Percentiles rank a stretch among this genome's conserved stretches.
Evolutionary conservation across 2,797 vertebrate genomes (phyloP).

Genomic region (Xiphorhynchus erythropygius): DNA sequence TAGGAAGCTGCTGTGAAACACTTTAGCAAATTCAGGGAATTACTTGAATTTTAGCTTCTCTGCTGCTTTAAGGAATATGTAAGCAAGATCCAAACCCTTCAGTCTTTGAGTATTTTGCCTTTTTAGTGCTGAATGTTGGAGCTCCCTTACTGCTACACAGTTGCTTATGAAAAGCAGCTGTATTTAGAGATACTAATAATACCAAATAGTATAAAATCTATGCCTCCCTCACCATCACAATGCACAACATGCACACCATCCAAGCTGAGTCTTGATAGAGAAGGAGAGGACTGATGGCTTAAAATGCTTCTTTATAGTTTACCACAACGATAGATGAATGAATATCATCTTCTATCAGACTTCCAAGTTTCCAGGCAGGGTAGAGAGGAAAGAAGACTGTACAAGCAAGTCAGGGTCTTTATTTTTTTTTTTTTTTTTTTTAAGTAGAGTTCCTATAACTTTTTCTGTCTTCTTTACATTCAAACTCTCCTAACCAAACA

Average conservation of each 20-base stretch:
- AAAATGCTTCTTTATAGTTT: background rate
- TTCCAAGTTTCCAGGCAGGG: background rate
- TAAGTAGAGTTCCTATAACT: background rate
- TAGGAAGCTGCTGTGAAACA: background rate
- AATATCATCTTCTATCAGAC: background rate
- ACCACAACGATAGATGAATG: background rate
- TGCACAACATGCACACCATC: background rate
- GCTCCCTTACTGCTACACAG: background rate
- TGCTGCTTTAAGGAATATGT: background rate
- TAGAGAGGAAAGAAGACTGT: background rate
- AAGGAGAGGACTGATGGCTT: background rate
- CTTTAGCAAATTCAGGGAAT: background rate
- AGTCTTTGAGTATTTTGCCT: background rate
- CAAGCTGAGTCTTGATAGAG: background rate
- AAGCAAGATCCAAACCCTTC: conserved; percentile 3
- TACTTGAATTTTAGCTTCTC: background rate
- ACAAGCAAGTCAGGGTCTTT: background rate
- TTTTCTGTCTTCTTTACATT: background rate
- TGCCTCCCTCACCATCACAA: background rate
- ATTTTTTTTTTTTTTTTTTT: background rate
- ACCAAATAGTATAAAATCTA: background rate
- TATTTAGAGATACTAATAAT: background rate
- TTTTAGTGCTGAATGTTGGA: conserved; percentile 11
- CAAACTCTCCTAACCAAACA: background rate
- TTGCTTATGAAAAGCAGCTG: conserved; percentile 46